These are phyloP conservation scores for Psilanteris sp. DNA, from an alignment of 1,140 invertebrate species.

Conservation along the genomic window DNA sequence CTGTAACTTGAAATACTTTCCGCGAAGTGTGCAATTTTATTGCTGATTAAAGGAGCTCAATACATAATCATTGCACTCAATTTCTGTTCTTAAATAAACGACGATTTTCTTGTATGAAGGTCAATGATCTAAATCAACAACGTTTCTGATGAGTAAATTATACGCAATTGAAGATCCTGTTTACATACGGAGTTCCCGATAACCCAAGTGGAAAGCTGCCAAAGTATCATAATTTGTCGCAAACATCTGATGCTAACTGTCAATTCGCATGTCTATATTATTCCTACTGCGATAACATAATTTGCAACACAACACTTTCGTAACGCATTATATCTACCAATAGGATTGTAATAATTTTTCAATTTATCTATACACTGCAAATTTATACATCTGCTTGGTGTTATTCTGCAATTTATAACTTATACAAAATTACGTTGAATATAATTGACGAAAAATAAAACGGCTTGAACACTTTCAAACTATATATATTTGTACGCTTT, in stretches of 20 bases:
- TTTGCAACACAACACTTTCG: constrained; percentile 43
- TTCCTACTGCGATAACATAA: constrained; percentile 46
- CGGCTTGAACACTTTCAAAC: no score
- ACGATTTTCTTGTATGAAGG: constrained; percentile 60
- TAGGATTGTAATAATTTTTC: constrained; percentile 36
- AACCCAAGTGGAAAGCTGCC: constrained; percentile 66
- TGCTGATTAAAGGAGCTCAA: constrained; percentile 38
- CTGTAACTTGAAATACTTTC: constrained; percentile 38
- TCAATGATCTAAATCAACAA: constrained; percentile 61
- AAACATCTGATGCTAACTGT: constrained; percentile 37
- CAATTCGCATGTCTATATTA: constrained; percentile 53
- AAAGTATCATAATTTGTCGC: constrained; percentile 47
- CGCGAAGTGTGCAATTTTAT: constrained; percentile 39
- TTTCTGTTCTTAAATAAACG: constrained; percentile 42
- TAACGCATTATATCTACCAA: constrained; percentile 38
- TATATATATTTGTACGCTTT: no score
- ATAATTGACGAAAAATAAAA: no score
- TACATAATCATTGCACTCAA: constrained; percentile 48
- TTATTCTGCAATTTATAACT: no score
- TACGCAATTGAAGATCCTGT: constrained; percentile 67
- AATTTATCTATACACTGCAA: constrained; percentile 11
- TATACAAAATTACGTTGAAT: no score
- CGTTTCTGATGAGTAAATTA: constrained; percentile 59
- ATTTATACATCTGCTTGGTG: constrained; percentile 6
- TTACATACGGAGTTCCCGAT: constrained; percentile 68